Evolutionary conservation across 2,113 vertebrate genomes (phyloP), one percentile per base, ranked within the genome.

Genomic region (Cisticola juncidis): DNA sequence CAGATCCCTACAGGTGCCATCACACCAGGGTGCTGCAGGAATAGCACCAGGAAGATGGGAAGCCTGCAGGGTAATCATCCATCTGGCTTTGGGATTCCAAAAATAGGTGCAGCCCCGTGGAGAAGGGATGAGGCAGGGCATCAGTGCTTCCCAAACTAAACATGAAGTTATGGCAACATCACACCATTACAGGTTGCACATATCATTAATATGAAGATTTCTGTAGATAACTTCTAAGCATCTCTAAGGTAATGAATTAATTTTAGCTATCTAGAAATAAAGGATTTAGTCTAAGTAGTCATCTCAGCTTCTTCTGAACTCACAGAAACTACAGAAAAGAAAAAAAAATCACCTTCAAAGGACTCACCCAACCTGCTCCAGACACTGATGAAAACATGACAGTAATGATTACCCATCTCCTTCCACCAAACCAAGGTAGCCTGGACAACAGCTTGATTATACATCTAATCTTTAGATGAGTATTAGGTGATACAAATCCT

Each of bases 1-100:
- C 92, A 86, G 60, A 64, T 84, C 88, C 79, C 78, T 65, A n/a
- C 68, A 66, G 81, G 95, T 90, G 79, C 60, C 74, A 92, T 88
- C 93, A 71, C 77, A 78, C 3, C 72, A 28, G 80, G 60, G 60
- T 74, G 85, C 61, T 93, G 72, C 68, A 81, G 79, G 60, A 92
- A 58, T 26, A 92, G 76, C 42, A 94, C 44, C 44, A 77, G 83
- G 88, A 68, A 56, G 71, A 53, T 3, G 2, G 19, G 47, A 92
- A 93, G 76, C 85, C 90, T 86, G 71, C 72, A 84, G 81, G 3
- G 2, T 2, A 89, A 56, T 81, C 68, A 88, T 81, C 72, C 72
- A 60, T 56, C 56, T 78, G 79, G 47, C 51, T 83, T 83, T 68
- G 53, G 42, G 33, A 51, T 74, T 54, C 90, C 72, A 81, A 78